Base-by-base conservation (phyloP, 2,888 invertebrate genomes). In the Sialis fuliginosa region DNA sequence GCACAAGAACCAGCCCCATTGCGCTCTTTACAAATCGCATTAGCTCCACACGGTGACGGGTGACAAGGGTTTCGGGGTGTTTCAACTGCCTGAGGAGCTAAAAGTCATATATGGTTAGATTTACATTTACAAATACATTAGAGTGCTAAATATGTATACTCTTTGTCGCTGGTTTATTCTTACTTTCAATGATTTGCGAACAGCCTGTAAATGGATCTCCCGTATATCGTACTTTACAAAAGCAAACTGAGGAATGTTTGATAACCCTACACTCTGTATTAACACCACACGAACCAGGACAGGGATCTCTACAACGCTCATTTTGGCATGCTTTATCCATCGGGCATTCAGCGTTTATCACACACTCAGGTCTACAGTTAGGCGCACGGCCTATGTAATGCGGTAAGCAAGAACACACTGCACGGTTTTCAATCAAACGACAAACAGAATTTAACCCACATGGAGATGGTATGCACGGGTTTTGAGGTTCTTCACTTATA, bases 31-130 rank as follows among this genome's bases (percentile, higher is more conserved):
- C 91, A 91, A 54, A 84, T 65, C 45, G 91, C 87, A 62, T 90
- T 90, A 33, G 80, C 73, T 49, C 90, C 90, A 63, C 91, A 91
- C 40, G 90, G 89, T 47, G 85, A 82, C 53, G 82, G 82, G 60
- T 81, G 74, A 62, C 89, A 90, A 53, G 87, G 88, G 66, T 73
- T 68, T 54, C 64, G 60, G 37, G 67, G 64, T 56, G 68, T 62
- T 56, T 72, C 72, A 40, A 62, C 58, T 51, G 73, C 71, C 61
- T 73, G 22, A 22, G 22, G 22, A 22, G 22, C 22, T 22, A 22
- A 22, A 22, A 22, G 22, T 22, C 22, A 22, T 22, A 22, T 22
- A 22, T 22, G 22, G 22, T 22, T 22, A 22, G 22, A 22, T 22
- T 22, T 22, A 22, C 22, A 22, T 22, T 22, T 22, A 22, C 22